Evolutionary conservation across 2,797 vertebrate genomes (phyloP).

Genomic region (Uromys caudimaculatus): DNA sequence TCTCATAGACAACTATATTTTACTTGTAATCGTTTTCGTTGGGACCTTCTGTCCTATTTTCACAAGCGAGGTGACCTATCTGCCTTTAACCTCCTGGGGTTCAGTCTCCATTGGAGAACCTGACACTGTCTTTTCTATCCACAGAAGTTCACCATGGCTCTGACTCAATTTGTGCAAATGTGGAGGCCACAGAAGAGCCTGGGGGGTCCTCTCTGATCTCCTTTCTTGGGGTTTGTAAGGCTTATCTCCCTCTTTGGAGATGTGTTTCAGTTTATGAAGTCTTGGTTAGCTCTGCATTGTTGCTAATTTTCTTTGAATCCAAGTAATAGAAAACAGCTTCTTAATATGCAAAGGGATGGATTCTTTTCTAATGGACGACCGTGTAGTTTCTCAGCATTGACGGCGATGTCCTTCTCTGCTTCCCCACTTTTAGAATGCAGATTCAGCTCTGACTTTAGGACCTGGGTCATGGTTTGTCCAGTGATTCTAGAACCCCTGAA

Average conservation of each 20-base stretch:
- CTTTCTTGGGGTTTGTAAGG: too few species aligned
- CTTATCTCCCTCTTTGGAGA: not conserved
- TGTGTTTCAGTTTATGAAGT: not conserved
- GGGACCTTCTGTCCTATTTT: not conserved
- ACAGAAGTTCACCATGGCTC: fast-evolving
- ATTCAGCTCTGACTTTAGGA: not conserved
- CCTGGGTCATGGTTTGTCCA: not conserved
- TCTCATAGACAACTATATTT: fast-evolving
- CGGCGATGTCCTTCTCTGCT: not conserved
- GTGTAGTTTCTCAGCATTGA: fast-evolving
- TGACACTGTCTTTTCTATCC: not conserved
- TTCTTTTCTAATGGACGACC: not conserved
- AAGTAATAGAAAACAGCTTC: constrained; percentile 1
- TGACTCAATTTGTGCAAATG: not conserved
- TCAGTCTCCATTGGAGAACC: not conserved
- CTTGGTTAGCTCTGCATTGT: not conserved
- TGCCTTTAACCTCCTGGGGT: not conserved
- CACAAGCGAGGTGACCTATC: fast-evolving
- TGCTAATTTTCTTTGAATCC: constrained; percentile 51
- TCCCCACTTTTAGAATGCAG: not conserved
- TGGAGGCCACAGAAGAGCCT: fast-evolving
- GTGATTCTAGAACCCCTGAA: too few species aligned
- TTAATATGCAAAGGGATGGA: not conserved
- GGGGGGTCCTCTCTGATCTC: not conserved
- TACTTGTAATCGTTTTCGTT: not conserved